Base-by-base conservation (phyloP, 1,140 invertebrate species). In the Dinothrombium tinctorium region DNA sequence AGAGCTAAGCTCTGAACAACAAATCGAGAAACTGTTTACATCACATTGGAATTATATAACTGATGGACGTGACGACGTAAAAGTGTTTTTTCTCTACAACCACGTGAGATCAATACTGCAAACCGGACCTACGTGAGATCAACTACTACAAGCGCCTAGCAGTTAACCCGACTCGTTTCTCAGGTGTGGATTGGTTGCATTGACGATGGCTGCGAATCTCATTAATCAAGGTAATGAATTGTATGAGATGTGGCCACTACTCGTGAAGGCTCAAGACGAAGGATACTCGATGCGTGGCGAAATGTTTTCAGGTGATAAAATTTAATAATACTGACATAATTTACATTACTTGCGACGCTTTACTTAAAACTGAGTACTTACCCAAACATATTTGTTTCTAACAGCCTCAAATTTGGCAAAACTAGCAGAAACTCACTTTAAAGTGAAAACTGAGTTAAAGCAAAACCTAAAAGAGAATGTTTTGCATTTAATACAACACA, bases 301-400 rank as follows among this genome's bases (percentile, higher is more conserved):
- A 67, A 74, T 86, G 59, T 82, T 83, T 50, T 80, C 76, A 54
- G 73, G 69, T 9, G 63, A 72, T 49, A 73, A 79, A 66, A 63
- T 7, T 7, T 8, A 28, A 7, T 8, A 28, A 28, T 28, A 8
- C n/a, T 56, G 14, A 58, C 62, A 46, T 53, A 54, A 33, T 61
- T 61, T 5, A 4, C 14, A 19, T 41, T 23, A 7, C 19, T 11
- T 24, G 8, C 17, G 4, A 6, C 29, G 12, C 7, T 40, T 39
- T 12, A 3, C n/a, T 11, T 9, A 6, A 22, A 38, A 3, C 4
- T 24, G 0, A 21, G 24, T 35, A 20, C 19, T 24, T 32, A 12
- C n/a, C 12, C 12, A 12, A 7, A 5, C 17, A 4, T 5, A 5
- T 1, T 4, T 5, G 5, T 12, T 14, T 32, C 12, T 32, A 15